phyloP scores from a whole-genome alignment of 1,140 invertebrate genomes.

The Caenorhabditis inopinata region DNA sequence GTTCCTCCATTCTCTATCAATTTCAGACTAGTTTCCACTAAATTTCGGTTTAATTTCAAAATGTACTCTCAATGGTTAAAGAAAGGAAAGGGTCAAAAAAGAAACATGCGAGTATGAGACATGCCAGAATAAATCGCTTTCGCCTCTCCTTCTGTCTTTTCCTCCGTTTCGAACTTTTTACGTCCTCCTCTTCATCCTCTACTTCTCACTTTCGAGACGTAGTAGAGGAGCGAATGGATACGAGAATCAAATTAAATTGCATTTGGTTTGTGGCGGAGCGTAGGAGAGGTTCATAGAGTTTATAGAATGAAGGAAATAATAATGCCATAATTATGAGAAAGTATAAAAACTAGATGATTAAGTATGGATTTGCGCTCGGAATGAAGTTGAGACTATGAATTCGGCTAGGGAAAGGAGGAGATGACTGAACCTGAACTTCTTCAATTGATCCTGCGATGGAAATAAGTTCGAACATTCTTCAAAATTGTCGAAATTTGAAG shows the following conservation, averaged over 20 bases:
- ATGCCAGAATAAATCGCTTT: constrained; percentile 24
- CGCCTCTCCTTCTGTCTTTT: background rate
- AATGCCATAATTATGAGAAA: too few species aligned
- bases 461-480: too few species aligned
- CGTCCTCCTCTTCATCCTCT: background rate
- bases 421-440: too few species aligned
- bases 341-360: too few species aligned
- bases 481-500: too few species aligned
- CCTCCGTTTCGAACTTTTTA: background rate
- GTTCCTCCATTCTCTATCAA: too few species aligned
- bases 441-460: too few species aligned
- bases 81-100: background rate
- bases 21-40: too few species aligned
- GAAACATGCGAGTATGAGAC: background rate
- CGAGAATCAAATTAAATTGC: constrained; percentile 20
- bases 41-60: too few species aligned
- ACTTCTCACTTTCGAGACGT: background rate
- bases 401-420: too few species aligned
- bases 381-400: too few species aligned
- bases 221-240: background rate
- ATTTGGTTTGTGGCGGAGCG: background rate
- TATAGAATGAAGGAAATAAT: background rate
- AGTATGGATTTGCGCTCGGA: too few species aligned
- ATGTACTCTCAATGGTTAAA: background rate
- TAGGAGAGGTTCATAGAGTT: background rate